These are phyloP conservation scores for Monoplex corrugatus DNA, from an alignment of 2,888 invertebrate genomes.

Conservation along the genomic window DNA sequence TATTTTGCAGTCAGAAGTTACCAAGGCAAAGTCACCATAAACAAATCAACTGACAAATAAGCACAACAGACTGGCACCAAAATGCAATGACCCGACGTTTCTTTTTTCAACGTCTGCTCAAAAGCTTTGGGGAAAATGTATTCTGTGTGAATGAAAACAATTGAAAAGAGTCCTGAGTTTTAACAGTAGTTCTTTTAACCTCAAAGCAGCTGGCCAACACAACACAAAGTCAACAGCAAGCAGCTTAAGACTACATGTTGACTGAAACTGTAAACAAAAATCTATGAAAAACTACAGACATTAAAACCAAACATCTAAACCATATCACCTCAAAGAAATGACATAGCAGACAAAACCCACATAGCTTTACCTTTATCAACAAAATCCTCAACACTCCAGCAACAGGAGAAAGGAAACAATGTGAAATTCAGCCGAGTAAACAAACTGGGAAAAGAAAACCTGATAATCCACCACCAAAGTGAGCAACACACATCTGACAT, in stretches of 20 bases:
- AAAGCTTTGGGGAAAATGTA: background rate
- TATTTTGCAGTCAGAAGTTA: conserved; percentile 19
- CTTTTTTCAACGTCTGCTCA: background rate
- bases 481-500: background rate
- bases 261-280: too few species aligned
- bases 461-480: conserved; percentile 9
- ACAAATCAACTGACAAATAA: background rate
- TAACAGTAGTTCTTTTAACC: background rate
- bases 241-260: too few species aligned
- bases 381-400: too few species aligned
- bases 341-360: too few species aligned
- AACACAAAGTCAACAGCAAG: background rate
- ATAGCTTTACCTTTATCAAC: too few species aligned
- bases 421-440: too few species aligned
- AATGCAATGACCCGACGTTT: background rate
- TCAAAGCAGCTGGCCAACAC: background rate
- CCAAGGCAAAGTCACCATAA: conserved; percentile 15
- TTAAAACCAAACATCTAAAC: too few species aligned
- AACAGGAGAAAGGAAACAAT: too few species aligned
- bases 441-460: too few species aligned
- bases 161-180: conserved; percentile 40
- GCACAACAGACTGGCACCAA: conserved; percentile 27
- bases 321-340: background rate
- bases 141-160: background rate
- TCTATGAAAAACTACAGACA: too few species aligned